Conservation (phyloP, 2,888 invertebrate genomes). For the Machimus atricapillus region DNA sequence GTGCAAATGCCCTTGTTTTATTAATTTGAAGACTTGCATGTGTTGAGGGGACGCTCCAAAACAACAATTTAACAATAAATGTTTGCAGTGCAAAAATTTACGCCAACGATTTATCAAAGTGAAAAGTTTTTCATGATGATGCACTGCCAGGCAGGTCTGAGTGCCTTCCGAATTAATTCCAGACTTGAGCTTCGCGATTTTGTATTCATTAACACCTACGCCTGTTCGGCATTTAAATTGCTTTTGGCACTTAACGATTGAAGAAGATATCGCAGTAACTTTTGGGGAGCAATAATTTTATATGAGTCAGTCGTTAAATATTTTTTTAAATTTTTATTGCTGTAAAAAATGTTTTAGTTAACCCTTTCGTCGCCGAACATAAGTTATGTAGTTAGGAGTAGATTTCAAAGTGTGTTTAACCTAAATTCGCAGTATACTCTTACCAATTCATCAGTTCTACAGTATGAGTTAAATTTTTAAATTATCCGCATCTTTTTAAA, state of each 20-base stretch:
- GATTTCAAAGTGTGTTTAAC: no score
- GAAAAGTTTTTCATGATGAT: background rate
- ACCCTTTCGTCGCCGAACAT: background rate
- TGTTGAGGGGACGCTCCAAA: slow-evolving; percentile 17
- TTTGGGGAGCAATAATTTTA: background rate
- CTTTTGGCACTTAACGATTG: background rate
- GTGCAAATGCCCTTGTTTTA: slow-evolving; percentile 30
- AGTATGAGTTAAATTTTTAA: no score
- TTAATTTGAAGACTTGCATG: slow-evolving; percentile 27
- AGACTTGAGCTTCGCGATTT: background rate
- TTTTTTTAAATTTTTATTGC: background rate
- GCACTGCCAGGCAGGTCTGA: background rate
- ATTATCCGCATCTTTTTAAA: no score
- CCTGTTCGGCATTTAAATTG: background rate
- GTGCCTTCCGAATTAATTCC: background rate
- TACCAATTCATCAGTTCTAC: no score
- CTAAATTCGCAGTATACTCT: no score
- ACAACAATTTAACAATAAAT: slow-evolving; percentile 31
- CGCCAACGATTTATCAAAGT: slow-evolving; percentile 27
- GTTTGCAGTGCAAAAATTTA: slow-evolving; percentile 28
- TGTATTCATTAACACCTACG: background rate
- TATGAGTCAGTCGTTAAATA: background rate
- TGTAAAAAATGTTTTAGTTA: background rate
- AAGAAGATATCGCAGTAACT: background rate
- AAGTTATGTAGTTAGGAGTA: background rate